Evolutionary conservation across 2,888 invertebrate genomes (phyloP).

Genomic region (Agrotis ipsilon): DNA sequence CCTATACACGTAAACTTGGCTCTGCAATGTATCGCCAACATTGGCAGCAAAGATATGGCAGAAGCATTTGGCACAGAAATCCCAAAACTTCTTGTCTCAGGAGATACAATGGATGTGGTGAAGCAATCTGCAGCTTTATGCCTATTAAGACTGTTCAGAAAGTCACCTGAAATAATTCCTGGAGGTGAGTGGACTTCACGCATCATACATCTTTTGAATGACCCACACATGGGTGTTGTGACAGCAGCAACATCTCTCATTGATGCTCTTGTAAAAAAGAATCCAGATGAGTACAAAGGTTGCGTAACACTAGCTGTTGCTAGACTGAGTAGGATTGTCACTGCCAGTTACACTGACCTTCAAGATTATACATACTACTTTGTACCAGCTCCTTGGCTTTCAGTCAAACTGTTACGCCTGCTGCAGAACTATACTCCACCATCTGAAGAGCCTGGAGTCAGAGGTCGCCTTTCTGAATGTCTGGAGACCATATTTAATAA

Average conservation of each 20-base stretch:
- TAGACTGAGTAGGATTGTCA: constrained; percentile 98
- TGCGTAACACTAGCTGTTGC: constrained; percentile 99
- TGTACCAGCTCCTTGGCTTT: constrained; percentile 99
- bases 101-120: constrained; percentile 99
- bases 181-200: constrained; percentile 99
- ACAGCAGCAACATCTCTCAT: constrained; percentile 99
- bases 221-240: constrained; percentile 99
- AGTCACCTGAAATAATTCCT: constrained; percentile 98
- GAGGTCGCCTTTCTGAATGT: constrained; percentile 99
- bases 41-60: constrained; percentile 99
- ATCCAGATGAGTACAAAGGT: constrained; percentile 99
- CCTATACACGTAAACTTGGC: constrained; percentile 99
- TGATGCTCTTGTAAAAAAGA: constrained; percentile 99
- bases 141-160: constrained; percentile 97
- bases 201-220: constrained; percentile 99
- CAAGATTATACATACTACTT: constrained; percentile 99
- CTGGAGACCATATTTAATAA: constrained; percentile 99
- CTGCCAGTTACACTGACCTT: constrained; percentile 99
- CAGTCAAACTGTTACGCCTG: constrained; percentile 98
- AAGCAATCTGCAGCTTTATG: constrained; percentile 99
- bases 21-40: constrained; percentile 99
- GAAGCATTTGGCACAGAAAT: constrained; percentile 99
- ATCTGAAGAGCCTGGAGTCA: constrained; percentile 98
- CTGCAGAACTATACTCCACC: constrained; percentile 99
- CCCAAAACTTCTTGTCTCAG: constrained; percentile 99